phyloP scores from a whole-genome alignment of 1,140 invertebrate species.

The Scylla paramamosain region DNA sequence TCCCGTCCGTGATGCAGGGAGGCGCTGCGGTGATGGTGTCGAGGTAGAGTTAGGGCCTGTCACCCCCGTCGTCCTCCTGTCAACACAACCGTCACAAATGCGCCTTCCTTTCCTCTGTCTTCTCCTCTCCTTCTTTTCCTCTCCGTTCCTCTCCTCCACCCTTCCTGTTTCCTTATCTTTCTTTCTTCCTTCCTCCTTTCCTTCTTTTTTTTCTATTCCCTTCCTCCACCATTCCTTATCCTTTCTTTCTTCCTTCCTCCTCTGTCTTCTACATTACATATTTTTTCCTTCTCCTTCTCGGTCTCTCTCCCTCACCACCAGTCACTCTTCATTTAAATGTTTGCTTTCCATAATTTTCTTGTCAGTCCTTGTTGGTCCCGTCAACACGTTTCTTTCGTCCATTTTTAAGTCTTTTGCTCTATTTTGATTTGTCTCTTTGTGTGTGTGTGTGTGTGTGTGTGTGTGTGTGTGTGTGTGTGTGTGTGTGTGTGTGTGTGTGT shows the following conservation, averaged over 20 bases:
- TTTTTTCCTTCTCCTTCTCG: background rate
- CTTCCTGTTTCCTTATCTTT: background rate
- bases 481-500: no score
- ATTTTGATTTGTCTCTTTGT: no score
- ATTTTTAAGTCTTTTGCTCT: background rate
- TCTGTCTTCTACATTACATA: no score
- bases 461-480: no score
- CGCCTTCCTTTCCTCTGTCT: background rate
- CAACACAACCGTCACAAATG: constrained; percentile 1
- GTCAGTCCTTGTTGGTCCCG: background rate
- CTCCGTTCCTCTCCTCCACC: background rate
- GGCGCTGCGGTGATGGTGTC: background rate
- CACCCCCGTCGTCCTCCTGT: constrained; percentile 3
- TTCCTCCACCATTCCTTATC: no score
- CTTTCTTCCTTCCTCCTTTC: background rate
- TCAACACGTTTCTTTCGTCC: background rate
- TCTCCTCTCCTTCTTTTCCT: background rate
- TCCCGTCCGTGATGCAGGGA: background rate
- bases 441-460: no score
- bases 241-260: no score
- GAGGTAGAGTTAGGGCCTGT: background rate
- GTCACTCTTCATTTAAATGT: background rate
- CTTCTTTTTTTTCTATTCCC: no score
- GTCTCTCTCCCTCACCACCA: background rate
- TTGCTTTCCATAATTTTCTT: background rate